These are phyloP conservation scores for Ectemnius lituratus DNA, from an alignment of 2,888 invertebrate species.

Conservation along the genomic window DNA sequence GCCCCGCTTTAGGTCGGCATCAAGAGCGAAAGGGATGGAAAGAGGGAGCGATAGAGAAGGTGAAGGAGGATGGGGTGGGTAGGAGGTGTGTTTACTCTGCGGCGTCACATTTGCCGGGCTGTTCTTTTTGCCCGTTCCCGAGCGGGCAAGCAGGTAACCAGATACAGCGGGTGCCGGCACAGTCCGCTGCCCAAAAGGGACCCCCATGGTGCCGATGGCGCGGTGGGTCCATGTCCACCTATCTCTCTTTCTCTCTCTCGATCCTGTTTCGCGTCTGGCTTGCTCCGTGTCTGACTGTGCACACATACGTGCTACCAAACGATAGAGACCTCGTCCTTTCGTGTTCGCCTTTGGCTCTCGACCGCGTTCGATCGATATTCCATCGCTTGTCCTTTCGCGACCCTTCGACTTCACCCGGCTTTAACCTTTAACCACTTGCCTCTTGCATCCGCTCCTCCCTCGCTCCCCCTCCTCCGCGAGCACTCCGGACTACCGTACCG, in stretches of 20 bases:
- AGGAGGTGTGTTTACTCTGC: conserved; percentile 51
- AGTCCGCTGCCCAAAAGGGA: conserved; percentile 56
- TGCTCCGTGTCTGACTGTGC: conserved; percentile 17
- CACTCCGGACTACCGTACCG: not conserved
- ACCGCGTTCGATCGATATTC: conserved; percentile 50
- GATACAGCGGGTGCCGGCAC: conserved; percentile 58
- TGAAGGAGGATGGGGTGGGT: conserved; percentile 25
- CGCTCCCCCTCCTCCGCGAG: too few relatives aligned
- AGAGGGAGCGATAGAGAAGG: conserved; percentile 27
- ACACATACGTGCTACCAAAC: conserved; percentile 35
- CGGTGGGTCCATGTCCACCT: conserved; percentile 42
- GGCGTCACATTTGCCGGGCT: conserved; percentile 45
- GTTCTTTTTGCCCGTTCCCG: conserved; percentile 33
- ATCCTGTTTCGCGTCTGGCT: not conserved
- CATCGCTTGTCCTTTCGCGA: conserved; percentile 7
- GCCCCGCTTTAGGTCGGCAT: too few relatives aligned
- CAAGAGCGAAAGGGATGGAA: too few relatives aligned
- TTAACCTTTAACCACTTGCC: conserved; percentile 6
- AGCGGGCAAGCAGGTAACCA: conserved; percentile 56
- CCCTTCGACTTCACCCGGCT: conserved; percentile 7
- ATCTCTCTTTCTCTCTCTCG: not conserved
- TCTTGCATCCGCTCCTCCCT: not conserved
- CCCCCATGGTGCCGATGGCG: conserved; percentile 59
- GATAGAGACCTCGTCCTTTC: conserved; percentile 52
- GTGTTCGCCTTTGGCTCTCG: conserved; percentile 34